Percentiles rank a stretch among this genome's conserved stretches.
Evolutionary conservation across 1,140 invertebrate genomes (phyloP).

Genomic region (Caerostris darwini): DNA sequence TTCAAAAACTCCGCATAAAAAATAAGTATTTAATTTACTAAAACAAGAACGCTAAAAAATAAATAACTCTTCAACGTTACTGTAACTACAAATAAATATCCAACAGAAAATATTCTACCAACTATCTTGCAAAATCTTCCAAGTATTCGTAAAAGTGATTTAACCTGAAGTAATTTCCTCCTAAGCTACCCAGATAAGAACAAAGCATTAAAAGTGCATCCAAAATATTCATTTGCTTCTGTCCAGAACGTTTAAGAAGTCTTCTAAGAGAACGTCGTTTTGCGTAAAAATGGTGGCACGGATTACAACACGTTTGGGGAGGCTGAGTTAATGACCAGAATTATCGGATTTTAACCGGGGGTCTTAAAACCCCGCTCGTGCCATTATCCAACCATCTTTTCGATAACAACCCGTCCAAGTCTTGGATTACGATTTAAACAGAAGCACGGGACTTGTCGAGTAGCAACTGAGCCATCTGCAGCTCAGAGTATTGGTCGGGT

Average conservation of each 20-base stretch:
- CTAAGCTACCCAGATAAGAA: not conserved
- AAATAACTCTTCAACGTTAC: too few relatives aligned
- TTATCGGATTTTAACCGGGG: not conserved
- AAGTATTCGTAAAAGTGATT: not conserved
- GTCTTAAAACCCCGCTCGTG: not conserved
- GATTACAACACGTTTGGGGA: not conserved
- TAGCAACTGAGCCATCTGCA: not conserved
- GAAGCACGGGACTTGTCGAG: not conserved
- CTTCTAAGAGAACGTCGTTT: not conserved
- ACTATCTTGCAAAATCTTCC: too few relatives aligned
- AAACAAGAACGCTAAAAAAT: too few relatives aligned
- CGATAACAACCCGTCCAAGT: constrained; percentile 8
- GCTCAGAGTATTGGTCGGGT: not conserved
- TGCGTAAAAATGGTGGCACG: not conserved
- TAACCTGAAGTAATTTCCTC: not conserved
- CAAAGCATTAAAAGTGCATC: not conserved
- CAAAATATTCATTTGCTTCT: not conserved
- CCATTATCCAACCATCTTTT: too few relatives aligned
- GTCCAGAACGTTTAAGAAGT: not conserved
- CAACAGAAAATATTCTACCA: too few relatives aligned
- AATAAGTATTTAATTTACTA: too few relatives aligned
- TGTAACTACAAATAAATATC: too few relatives aligned
- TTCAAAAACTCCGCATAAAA: too few relatives aligned
- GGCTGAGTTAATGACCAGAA: not conserved
- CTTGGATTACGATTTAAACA: not conserved